Evolutionary conservation across 1,140 invertebrate genomes (phyloP), one percentile per base, ranked within the genome.

Genomic region (Eurytemora carolleeae): DNA sequence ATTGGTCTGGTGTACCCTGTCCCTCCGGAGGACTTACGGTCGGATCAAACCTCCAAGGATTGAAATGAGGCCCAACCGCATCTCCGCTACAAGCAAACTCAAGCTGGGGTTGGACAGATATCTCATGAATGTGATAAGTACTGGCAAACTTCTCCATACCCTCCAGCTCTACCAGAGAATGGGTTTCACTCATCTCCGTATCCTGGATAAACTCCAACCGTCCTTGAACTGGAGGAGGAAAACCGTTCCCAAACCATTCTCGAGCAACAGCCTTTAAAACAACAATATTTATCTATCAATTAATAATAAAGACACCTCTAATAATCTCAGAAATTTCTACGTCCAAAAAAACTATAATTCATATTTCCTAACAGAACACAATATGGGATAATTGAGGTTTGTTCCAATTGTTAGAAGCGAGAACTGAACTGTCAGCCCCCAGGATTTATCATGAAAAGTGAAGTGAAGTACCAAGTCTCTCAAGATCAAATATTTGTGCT

Each of bases 31-130:
- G 84, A 22, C 76, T 77, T 1, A 75, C 70, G 1, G 73, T 74
- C 1, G 76, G 73, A 68, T 81, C 80, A 0, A 87, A 76, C 24
- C 80, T 75, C 61, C 82, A 79, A 0, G 89, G 90, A 74, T 93
- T 88, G 76, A 82, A 93, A 52, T 82, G 79, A 12, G 80, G 83
- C 63, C 87, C 85, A 0, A 95, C 74, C 0, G 85, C 80, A 1
- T 82, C 81, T 25, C 73, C 78, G 68, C 87, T 85, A 69, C 92
- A 97, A 0, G 90, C 85, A 73, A 92, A 92, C 65, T 87, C 83
- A 63, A 91, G 71, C 67, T 85, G 81, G 59, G 79, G 79, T 68
- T 85, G 80, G 0, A 91, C 80, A 0, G 86, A 81, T 1, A 81
- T 56, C 66, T 67, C 64, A 88, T 93, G 88, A 65, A 94, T 76